Percentiles rank a stretch among this genome's conserved stretches.
phyloP scores from a whole-genome alignment of 30 jellyfish, hydroid and myxozoan genomes.

The Euphysa ruthae region DNA sequence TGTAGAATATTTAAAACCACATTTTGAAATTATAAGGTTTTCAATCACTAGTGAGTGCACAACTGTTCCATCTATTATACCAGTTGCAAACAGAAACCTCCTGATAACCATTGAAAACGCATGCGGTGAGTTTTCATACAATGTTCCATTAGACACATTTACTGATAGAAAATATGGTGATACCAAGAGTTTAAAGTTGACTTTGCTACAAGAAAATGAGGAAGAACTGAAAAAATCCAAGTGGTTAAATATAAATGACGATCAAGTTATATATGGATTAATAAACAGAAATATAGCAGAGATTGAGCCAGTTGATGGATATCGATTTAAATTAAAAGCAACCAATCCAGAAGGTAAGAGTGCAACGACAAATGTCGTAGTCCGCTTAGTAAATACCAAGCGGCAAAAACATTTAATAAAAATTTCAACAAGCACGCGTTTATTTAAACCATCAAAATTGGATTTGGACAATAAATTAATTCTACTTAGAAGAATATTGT shows the following conservation, averaged over 20 bases:
- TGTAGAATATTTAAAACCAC: constrained; percentile 37
- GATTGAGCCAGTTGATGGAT: constrained; percentile 50
- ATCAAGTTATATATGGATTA: constrained; percentile 47
- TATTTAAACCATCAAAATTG: neutral
- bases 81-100: constrained; percentile 21
- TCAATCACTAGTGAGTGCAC: constrained; percentile 32
- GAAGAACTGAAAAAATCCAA: constrained; percentile 23
- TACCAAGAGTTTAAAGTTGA: constrained; percentile 45
- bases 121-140: constrained; percentile 39
- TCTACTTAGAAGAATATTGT: neutral
- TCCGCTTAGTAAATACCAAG: neutral
- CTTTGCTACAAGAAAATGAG: constrained; percentile 2
- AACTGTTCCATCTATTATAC: constrained; percentile 34
- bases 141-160: constrained; percentile 61
- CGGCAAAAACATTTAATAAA: constrained; percentile 5
- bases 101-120: neutral
- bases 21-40: constrained; percentile 21
- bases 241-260: constrained; percentile 54
- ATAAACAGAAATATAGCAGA: constrained; percentile 39
- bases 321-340: constrained; percentile 50
- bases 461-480: constrained; percentile 4
- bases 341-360: constrained; percentile 56
- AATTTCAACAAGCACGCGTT: neutral
- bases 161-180: constrained; percentile 77
- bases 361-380: constrained; percentile 23